Evolutionary conservation across 2,888 invertebrate species (phyloP).

Genomic region (Scaptomyza caliginosa): DNA sequence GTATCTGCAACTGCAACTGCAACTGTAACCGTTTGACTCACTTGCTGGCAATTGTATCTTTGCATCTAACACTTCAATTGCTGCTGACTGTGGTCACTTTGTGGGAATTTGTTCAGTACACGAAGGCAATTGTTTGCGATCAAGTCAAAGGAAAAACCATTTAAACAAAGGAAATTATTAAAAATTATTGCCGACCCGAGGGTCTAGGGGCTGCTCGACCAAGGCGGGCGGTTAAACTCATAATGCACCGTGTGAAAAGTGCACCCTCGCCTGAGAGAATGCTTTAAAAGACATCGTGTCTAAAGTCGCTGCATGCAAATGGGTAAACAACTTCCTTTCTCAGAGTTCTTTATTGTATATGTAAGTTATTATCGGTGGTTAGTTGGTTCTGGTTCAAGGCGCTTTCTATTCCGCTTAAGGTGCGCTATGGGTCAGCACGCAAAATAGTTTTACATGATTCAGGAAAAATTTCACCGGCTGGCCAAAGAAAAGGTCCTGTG

Average conservation of each 20-base stretch:
- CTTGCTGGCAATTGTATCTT: constrained; percentile 73
- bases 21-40: constrained; percentile 50
- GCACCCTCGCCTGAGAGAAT: constrained; percentile 53
- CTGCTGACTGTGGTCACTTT: constrained; percentile 35
- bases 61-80: constrained; percentile 78
- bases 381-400: constrained; percentile 66
- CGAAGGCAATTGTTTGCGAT: constrained; percentile 52
- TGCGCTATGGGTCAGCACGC: constrained; percentile 52
- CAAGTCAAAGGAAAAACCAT: constrained; percentile 73
- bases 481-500: constrained; percentile 42
- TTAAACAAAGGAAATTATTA: constrained; percentile 81
- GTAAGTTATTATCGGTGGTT: constrained; percentile 33
- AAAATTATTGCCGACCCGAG: constrained; percentile 73
- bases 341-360: constrained; percentile 12
- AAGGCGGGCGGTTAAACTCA: constrained; percentile 6
- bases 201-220: constrained; percentile 16
- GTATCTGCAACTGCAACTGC: constrained; percentile 57
- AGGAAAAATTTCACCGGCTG: constrained; percentile 38
- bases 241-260: constrained; percentile 69
- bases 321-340: constrained; percentile 56
- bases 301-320: constrained; percentile 43
- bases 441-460: constrained; percentile 64
- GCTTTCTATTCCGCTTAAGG: constrained; percentile 42
- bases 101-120: constrained; percentile 68
- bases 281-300: constrained; percentile 15